phyloP scores from a whole-genome alignment of 1,140 invertebrate genomes.

The Drosophila azteca region DNA sequence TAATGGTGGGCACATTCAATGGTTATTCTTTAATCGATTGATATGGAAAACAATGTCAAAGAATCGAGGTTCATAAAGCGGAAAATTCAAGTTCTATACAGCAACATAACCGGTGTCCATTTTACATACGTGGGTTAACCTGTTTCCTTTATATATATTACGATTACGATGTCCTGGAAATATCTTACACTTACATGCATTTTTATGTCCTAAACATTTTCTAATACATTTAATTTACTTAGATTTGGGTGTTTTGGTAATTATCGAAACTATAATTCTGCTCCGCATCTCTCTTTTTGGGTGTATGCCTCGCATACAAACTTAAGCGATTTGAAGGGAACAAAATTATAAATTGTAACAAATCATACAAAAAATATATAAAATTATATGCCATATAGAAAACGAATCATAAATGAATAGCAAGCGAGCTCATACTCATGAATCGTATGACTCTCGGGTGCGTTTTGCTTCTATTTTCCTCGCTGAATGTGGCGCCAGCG shows the following conservation, averaged over 20 bases:
- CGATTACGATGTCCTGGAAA: constrained; percentile 27
- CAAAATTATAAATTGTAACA: neutral
- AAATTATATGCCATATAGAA: constrained; percentile 15
- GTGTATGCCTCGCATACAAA: constrained; percentile 4
- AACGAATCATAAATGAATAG: constrained; percentile 6
- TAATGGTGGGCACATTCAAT: constrained; percentile 45
- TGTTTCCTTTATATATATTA: constrained; percentile 26
- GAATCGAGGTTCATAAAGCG: constrained; percentile 19
- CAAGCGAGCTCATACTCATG: constrained; percentile 38
- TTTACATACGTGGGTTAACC: constrained; percentile 10
- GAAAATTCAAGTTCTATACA: constrained; percentile 42
- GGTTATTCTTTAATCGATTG: constrained; percentile 9
- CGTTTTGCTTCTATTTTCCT: constrained; percentile 6
- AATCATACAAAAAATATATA: neutral
- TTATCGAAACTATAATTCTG: constrained; percentile 9
- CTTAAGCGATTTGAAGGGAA: constrained; percentile 1
- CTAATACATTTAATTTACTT: constrained; percentile 77
- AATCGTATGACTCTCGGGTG: constrained; percentile 31
- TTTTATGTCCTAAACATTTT: constrained; percentile 74
- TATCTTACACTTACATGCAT: constrained; percentile 72
- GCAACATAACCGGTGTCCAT: constrained; percentile 40
- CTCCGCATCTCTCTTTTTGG: neutral
- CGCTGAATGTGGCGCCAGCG: constrained; percentile 56
- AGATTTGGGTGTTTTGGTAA: constrained; percentile 18
- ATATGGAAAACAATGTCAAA: constrained; percentile 37